A percentile compares a stretch with the other conserved stretches of the same genome.
Conservation (phyloP, 2,113 vertebrate species). For the Myotis yumanensis region DNA sequence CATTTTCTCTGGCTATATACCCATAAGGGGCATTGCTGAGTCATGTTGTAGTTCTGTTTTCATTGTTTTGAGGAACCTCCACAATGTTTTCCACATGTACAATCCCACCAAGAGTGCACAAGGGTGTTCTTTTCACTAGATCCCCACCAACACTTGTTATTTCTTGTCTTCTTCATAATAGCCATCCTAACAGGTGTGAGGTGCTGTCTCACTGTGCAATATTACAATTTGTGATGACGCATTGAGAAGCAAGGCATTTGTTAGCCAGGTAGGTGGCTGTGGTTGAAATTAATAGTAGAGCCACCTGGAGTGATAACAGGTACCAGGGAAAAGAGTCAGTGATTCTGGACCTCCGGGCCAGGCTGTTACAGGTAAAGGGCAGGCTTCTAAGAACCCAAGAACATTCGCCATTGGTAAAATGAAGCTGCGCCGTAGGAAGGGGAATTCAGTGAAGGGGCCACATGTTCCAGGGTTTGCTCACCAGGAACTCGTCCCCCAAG, state of each 20-base stretch:
- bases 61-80: background rate
- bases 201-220: background rate
- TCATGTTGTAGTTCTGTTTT: background rate
- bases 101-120: background rate
- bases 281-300: background rate
- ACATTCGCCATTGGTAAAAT: background rate
- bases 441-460: background rate
- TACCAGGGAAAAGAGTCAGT: background rate
- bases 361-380: background rate
- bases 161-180: background rate
- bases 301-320: background rate
- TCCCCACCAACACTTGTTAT: background rate
- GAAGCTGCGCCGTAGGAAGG: background rate
- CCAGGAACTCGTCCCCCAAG: background rate
- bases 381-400: background rate
- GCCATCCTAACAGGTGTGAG: background rate
- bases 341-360: background rate
- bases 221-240: background rate
- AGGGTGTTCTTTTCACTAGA: background rate
- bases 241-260: background rate
- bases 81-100: background rate
- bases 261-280: background rate
- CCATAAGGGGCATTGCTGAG: background rate
- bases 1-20: background rate
- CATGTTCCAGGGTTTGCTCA: background rate